Percentiles rank a stretch among this genome's conserved stretches.
Evolutionary conservation across 2,113 vertebrate species (phyloP).

Genomic region (Epinephelus fuscoguttatus): DNA sequence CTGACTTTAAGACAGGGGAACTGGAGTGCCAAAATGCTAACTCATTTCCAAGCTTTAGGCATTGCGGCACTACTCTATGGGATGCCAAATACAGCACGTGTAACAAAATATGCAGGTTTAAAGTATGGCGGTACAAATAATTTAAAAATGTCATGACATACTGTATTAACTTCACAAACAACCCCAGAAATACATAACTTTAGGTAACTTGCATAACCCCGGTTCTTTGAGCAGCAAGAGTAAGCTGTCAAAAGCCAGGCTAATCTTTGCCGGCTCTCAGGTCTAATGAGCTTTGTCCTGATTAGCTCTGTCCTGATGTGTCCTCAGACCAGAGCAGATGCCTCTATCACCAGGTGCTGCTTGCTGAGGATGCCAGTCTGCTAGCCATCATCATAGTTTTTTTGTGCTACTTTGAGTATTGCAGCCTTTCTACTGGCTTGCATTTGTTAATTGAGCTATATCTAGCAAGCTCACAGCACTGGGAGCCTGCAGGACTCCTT

Average conservation of each 20-base stretch:
- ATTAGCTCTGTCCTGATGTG: not conserved
- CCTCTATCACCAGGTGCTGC: not conserved
- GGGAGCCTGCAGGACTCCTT: not conserved
- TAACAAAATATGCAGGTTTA: not conserved
- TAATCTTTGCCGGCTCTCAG: not conserved
- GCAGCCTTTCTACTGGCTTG: not conserved
- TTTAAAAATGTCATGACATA: not conserved
- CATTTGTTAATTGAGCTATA: not conserved
- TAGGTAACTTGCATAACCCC: not conserved
- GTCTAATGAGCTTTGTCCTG: not conserved
- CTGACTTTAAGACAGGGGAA: too few species aligned
- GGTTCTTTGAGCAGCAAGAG: not conserved
- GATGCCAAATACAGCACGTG: not conserved
- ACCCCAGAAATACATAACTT: not conserved
- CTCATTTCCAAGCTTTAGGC: too few species aligned
- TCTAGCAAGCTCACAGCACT: not conserved
- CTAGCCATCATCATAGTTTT: not conserved
- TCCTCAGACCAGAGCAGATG: not conserved
- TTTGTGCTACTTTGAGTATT: not conserved
- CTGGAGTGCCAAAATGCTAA: too few species aligned
- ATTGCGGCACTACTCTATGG: too few species aligned
- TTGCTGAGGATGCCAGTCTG: not conserved
- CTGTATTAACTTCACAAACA: not conserved
- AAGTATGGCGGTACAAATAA: not conserved
- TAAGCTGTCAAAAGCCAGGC: not conserved